These are phyloP conservation scores for Lepidurus arcticus DNA, from an alignment of 1,140 invertebrate genomes.

Conservation along the genomic window DNA sequence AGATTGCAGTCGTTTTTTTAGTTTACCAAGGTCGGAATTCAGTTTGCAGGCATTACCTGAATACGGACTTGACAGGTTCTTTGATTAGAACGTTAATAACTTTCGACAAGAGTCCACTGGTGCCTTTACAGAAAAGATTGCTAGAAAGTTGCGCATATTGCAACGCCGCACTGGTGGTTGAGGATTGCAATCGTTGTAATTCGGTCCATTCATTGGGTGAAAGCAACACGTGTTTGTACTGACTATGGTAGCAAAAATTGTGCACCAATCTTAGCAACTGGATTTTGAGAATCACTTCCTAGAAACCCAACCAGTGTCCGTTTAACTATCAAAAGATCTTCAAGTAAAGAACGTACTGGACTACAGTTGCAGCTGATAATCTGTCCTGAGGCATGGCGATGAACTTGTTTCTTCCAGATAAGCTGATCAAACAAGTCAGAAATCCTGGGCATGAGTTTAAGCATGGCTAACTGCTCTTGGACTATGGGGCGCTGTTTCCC, in stretches of 20 bases:
- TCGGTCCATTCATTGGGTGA: slow-evolving; percentile 34
- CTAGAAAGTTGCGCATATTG: slow-evolving; percentile 3
- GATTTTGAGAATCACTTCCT: slow-evolving; percentile 50
- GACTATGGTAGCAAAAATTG: slow-evolving; percentile 50
- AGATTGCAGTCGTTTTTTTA: neutral
- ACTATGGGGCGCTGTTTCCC: slow-evolving; percentile 48
- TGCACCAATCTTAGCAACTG: slow-evolving; percentile 49
- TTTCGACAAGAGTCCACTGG: slow-evolving; percentile 31
- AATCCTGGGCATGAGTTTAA: slow-evolving; percentile 46
- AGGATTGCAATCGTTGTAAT: slow-evolving; percentile 21
- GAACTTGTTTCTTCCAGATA: slow-evolving; percentile 46
- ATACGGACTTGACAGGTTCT: slow-evolving; percentile 34
- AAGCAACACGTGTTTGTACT: slow-evolving; percentile 35
- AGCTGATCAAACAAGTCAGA: slow-evolving; percentile 50
- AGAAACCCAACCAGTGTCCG: slow-evolving; percentile 28
- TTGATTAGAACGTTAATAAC: slow-evolving; percentile 34
- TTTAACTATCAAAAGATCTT: neutral
- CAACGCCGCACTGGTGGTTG: slow-evolving; percentile 4
- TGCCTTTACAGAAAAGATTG: slow-evolving; percentile 28
- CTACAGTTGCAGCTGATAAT: slow-evolving; percentile 48
- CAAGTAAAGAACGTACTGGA: slow-evolving; percentile 42
- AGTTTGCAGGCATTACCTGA: slow-evolving; percentile 25
- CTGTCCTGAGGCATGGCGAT: slow-evolving; percentile 44
- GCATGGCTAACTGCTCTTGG: slow-evolving; percentile 47
- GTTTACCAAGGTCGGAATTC: too few species aligned